Conservation (phyloP, 2,113 vertebrate genomes). For the Lagopus muta region DNA sequence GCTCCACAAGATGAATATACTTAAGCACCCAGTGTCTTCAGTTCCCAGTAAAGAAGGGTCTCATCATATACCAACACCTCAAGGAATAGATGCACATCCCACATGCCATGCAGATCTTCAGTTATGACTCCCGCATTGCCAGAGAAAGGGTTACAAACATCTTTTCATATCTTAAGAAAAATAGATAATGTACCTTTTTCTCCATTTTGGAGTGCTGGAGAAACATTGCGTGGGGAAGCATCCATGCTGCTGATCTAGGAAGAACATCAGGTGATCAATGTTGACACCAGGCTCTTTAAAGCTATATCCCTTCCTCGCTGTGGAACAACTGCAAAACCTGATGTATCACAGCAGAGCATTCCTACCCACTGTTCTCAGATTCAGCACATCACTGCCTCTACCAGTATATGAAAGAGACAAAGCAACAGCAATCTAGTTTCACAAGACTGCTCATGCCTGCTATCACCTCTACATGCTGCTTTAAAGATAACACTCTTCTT, state of each 20-base stretch:
- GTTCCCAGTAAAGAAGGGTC: background rate
- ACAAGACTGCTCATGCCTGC: background rate
- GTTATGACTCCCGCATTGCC: background rate
- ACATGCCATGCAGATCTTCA: background rate
- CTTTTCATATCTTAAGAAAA: background rate
- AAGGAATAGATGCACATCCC: background rate
- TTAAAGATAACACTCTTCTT: background rate
- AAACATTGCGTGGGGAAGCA: conserved; percentile 92
- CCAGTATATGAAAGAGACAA: background rate
- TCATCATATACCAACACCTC: background rate
- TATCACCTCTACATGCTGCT: background rate
- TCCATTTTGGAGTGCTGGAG: conserved; percentile 91
- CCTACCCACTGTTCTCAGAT: background rate
- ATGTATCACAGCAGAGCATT: background rate
- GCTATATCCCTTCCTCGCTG: background rate
- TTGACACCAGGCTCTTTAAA: background rate
- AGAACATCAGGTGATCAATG: background rate
- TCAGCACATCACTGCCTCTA: background rate
- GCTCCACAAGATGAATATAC: background rate
- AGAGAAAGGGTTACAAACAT: background rate
- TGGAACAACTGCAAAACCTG: background rate
- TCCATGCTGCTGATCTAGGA: conserved; percentile 86
- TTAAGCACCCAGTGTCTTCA: background rate
- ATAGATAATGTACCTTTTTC: conserved; percentile 87
- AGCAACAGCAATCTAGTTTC: background rate